Evolutionary conservation across 2,888 invertebrate genomes (phyloP).

Genomic region (Coenonympha glycerion): DNA sequence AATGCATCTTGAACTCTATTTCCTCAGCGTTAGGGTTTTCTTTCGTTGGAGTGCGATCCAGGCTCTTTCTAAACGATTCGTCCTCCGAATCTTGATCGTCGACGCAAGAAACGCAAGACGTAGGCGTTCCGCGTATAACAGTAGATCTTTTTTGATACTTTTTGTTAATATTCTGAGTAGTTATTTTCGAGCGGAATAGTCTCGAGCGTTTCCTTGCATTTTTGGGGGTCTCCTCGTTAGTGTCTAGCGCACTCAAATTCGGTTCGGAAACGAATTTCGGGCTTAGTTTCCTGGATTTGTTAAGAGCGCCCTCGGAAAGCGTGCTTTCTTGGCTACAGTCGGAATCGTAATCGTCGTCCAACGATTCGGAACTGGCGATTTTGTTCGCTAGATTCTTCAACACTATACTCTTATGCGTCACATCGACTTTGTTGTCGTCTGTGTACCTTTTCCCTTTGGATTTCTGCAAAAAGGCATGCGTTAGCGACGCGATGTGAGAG

Average conservation of each 20-base stretch:
- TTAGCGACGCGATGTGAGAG: constrained; percentile 33
- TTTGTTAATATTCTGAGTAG: constrained; percentile 53
- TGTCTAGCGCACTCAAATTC: constrained; percentile 58
- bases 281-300: constrained; percentile 51
- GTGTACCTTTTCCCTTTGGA: constrained; percentile 56
- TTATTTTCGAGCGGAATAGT: constrained; percentile 61
- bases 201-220: constrained; percentile 57
- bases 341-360: constrained; percentile 61
- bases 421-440: constrained; percentile 56
- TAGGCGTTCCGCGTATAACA: constrained; percentile 52
- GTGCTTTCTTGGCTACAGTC: constrained; percentile 67
- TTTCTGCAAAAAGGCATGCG: constrained; percentile 60
- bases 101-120: constrained; percentile 62
- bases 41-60: constrained; percentile 51
- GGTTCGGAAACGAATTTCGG: constrained; percentile 72
- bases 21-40: constrained; percentile 32
- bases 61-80: constrained; percentile 39
- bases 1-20: constrained; percentile 45
- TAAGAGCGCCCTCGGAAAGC: constrained; percentile 61
- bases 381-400: constrained; percentile 65
- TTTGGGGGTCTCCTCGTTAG: constrained; percentile 60
- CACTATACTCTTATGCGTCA: constrained; percentile 65
- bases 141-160: constrained; percentile 60
- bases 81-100: constrained; percentile 58
- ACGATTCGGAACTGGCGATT: constrained; percentile 60